These are phyloP conservation scores for Apodemus sylvaticus DNA, from an alignment of 2,113 vertebrate species.

Conservation along the genomic window DNA sequence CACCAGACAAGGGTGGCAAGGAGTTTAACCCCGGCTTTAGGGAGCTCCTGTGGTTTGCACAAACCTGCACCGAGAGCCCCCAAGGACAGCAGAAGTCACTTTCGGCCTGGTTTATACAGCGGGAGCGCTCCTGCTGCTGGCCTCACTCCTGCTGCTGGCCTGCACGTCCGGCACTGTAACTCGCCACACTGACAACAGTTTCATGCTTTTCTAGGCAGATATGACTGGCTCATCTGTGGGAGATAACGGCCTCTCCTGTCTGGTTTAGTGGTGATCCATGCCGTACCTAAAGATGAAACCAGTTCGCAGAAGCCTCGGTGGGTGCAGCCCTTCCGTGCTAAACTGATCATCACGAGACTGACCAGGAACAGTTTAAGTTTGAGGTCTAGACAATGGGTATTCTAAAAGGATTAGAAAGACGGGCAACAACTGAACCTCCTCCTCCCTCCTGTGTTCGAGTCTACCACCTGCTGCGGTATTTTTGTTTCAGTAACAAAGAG, in stretches of 20 bases:
- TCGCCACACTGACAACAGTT: neutral
- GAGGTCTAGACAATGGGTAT: conserved; percentile 72
- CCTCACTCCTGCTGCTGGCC: neutral
- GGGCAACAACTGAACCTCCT: conserved; percentile 72
- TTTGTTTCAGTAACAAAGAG: conserved; percentile 77
- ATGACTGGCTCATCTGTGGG: conserved; percentile 63
- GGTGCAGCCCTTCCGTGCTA: conserved; percentile 41
- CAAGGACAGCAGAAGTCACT: neutral
- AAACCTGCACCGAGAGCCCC: neutral
- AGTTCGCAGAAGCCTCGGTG: neutral
- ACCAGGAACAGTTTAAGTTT: conserved; percentile 58
- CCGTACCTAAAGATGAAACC: conserved; percentile 6
- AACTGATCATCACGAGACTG: conserved; percentile 63
- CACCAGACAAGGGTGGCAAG: neutral
- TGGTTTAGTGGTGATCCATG: neutral
- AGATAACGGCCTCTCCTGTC: conserved; percentile 38
- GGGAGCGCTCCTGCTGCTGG: neutral
- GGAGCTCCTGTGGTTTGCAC: neutral
- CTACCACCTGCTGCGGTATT: conserved; percentile 76
- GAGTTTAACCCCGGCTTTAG: neutral
- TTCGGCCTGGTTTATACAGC: conserved; percentile 42
- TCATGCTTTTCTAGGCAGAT: conserved; percentile 71
- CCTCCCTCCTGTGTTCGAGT: conserved; percentile 65
- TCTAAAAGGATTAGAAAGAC: conserved; percentile 80
- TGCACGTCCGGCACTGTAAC: neutral